Base-by-base conservation (phyloP, 2,797 vertebrate genomes). In the Streptopelia turtur region DNA sequence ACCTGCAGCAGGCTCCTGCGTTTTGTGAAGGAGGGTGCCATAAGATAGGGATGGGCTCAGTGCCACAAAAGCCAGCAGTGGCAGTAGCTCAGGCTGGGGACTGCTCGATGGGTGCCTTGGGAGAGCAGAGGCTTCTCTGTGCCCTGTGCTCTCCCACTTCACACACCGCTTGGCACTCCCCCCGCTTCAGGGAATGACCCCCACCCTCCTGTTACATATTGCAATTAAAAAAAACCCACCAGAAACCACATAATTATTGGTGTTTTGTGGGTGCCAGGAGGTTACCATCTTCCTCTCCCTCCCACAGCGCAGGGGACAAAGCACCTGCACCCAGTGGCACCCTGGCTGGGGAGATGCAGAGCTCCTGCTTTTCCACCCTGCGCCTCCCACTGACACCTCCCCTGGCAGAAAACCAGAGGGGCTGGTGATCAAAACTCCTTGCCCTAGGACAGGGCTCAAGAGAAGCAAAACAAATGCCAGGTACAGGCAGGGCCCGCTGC, bases 101-200 rank as follows among this genome's bases (percentile, higher is more conserved):
- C 60, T 30, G 37, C 60, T 27, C 10, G 13, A 9, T 21, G 0
- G 0, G 27, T 69, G 47, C 31, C 61, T 6, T 0, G 25, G 65
- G 50, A 39, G 28, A 23, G 9, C 21, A 31, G 35, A 35, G 45
- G 21, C 16, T 41, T 75, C 88, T 61, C 80, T 71, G 23, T 33
- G 47, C 20, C 39, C 14, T 59, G 25, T 52, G 20, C 30, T 83
- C 23, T 59, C 68, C 53, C 37, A 55, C 11, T 28, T 72, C 45
- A 37, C 18, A 8, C 13, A 31, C 14, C 0, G 0, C 41, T 59
- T 4, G 0, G 14, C 22, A 9, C 23, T 35, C 8, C 28, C 39
- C 25, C 17, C 1, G 2, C 77, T 39, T 20, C 39, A 20, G 39
- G 14, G 71, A 61, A 57, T 17, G 24, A 84, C 14, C 31, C 22